Percentiles rank a stretch among this genome's conserved stretches.
These are phyloP conservation scores for Mimachlamys varia DNA, from an alignment of 2,888 invertebrate genomes.

Conservation along the genomic window DNA sequence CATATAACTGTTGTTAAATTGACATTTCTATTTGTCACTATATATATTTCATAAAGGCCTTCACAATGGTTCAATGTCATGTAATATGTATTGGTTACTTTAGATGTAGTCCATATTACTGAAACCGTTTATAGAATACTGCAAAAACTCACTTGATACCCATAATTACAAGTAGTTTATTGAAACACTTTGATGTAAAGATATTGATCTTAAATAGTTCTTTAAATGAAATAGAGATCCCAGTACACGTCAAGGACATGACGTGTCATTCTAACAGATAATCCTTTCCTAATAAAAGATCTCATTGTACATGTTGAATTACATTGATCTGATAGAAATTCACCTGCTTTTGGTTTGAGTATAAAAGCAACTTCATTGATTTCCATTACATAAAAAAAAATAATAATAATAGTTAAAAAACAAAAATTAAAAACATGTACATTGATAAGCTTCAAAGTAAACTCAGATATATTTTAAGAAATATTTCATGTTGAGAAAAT, in stretches of 20 bases:
- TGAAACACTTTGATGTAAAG: neutral
- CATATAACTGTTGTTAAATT: neutral
- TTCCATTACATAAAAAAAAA: too few species aligned
- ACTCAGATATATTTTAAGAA: too few species aligned
- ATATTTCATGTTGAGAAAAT: too few species aligned
- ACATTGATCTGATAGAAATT: too few species aligned
- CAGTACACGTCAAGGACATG: neutral
- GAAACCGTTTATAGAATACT: neutral
- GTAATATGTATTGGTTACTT: neutral
- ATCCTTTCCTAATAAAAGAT: too few species aligned
- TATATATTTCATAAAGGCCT: neutral
- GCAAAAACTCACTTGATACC: neutral
- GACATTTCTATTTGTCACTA: neutral
- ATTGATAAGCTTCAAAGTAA: too few species aligned
- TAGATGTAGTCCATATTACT: neutral
- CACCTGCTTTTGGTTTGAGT: too few species aligned
- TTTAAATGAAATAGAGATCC: neutral
- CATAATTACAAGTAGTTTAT: neutral
- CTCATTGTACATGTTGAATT: too few species aligned
- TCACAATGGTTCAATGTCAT: neutral
- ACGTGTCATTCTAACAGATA: neutral
- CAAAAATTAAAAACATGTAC: too few species aligned
- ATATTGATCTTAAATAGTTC: neutral
- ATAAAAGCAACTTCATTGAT: too few species aligned
- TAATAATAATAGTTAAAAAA: too few species aligned